Conservation (phyloP, 37 sponge, comb jelly and placozoan species). For the Eunapius fragilis region DNA sequence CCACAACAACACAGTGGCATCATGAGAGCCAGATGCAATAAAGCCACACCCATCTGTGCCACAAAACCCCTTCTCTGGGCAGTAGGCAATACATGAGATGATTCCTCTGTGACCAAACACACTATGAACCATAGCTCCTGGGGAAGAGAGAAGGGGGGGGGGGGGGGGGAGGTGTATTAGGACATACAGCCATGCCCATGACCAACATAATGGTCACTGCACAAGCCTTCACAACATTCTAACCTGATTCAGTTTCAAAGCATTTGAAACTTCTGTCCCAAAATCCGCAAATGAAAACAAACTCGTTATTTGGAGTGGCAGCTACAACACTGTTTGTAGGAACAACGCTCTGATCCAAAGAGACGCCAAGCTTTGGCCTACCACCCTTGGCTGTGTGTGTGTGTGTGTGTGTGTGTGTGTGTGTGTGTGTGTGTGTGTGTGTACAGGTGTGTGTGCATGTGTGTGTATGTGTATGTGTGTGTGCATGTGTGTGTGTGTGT, state of each 20-base stretch:
- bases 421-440: not conserved
- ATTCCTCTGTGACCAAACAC: conserved; percentile 86
- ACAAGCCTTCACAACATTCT: not conserved
- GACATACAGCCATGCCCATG: too few relatives aligned
- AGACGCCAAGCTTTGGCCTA: conserved; percentile 57
- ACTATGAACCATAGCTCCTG: conserved; percentile 74
- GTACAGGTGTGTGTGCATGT: not conserved
- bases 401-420: not conserved
- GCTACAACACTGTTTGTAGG: conserved; percentile 58
- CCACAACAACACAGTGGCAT: conserved; percentile 91
- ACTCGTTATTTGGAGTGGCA: conserved; percentile 47
- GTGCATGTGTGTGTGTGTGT: too few relatives aligned
- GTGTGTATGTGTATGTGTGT: not conserved
- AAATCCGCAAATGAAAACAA: conserved; percentile 77
- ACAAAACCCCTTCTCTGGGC: conserved; percentile 46
- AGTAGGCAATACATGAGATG: conserved; percentile 75
- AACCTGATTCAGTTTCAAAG: conserved; percentile 67
- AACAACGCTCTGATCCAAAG: conserved; percentile 78
- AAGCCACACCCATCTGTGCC: conserved; percentile 51
- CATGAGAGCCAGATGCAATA: conserved; percentile 83
- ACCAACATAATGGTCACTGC: too few relatives aligned
- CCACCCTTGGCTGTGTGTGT: conserved; percentile 29
- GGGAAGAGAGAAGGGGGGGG: not conserved
- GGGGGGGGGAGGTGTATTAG: not conserved
- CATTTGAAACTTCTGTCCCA: conserved; percentile 90